Percentiles rank a stretch among this genome's conserved stretches.
Conservation (phyloP, 2,888 invertebrate species). For the Thymelicus acteon region DNA sequence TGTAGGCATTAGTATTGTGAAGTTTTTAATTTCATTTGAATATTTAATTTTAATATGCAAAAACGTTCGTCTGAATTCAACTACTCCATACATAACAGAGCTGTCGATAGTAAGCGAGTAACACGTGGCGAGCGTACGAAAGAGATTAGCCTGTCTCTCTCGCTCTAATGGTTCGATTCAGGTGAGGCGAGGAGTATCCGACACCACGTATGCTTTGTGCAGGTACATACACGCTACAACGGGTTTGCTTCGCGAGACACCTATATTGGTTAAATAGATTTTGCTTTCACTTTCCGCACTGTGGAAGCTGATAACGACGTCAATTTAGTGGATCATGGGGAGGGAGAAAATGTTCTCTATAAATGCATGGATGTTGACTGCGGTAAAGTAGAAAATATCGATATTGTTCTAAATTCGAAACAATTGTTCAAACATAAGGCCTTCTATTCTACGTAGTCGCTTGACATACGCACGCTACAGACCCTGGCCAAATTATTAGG, state of each 20-base stretch:
- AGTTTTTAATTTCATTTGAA: too few species aligned
- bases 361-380: neutral
- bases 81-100: constrained; percentile 71
- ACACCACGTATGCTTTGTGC: constrained; percentile 45
- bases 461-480: too few species aligned
- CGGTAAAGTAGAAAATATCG: neutral
- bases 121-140: constrained; percentile 54
- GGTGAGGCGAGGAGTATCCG: constrained; percentile 45
- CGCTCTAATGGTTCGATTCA: constrained; percentile 51
- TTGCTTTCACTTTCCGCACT: constrained; percentile 58
- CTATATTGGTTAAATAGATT: constrained; percentile 57
- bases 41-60: too few species aligned
- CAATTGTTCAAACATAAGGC: neutral
- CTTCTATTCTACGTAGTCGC: too few species aligned
- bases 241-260: constrained; percentile 61
- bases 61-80: constrained; percentile 67
- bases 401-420: too few species aligned
- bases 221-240: constrained; percentile 55
- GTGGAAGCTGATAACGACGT: constrained; percentile 66
- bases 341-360: neutral
- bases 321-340: constrained; percentile 53
- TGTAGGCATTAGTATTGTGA: too few species aligned
- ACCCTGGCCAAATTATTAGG: too few species aligned
- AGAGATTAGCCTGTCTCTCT: constrained; percentile 46
- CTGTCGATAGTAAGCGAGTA: constrained; percentile 52